Conservation (phyloP, 2,797 vertebrate species). For the Alca torda region DNA sequence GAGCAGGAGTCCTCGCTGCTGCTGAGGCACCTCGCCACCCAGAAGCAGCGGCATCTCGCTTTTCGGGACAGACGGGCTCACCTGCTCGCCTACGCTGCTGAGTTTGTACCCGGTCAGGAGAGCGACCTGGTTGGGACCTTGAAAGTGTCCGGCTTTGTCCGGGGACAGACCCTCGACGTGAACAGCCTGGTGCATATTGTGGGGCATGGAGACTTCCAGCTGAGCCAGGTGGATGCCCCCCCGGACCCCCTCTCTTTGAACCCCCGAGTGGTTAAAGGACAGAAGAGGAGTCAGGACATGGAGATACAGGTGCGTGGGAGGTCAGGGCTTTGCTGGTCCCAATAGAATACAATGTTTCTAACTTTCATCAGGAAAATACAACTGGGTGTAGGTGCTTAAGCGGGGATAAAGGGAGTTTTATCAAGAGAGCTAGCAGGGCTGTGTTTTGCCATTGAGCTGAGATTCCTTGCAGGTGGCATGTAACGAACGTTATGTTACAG, state of each 20-base stretch:
- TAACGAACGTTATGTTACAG: rapidly evolving
- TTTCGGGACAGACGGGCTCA: constrained; percentile 89
- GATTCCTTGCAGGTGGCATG: rapidly evolving
- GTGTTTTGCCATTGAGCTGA: background rate
- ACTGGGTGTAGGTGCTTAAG: rapidly evolving
- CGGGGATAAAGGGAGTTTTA: background rate
- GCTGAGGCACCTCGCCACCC: constrained; percentile 86
- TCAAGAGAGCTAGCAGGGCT: background rate
- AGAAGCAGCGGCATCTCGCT: constrained; percentile 87
- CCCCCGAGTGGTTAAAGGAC: constrained; percentile 56
- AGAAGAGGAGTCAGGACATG: constrained; percentile 76
- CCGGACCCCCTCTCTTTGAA: constrained; percentile 86
- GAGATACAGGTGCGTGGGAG: constrained; percentile 79
- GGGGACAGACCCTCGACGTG: constrained; percentile 83
- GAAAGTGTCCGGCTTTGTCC: constrained; percentile 90
- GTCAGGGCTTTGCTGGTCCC: background rate
- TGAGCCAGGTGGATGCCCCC: constrained; percentile 89
- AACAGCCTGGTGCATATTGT: constrained; percentile 90
- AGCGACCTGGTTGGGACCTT: constrained; percentile 85
- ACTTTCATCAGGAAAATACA: background rate
- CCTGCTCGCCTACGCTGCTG: constrained; percentile 81
- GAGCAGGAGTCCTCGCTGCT: constrained; percentile 86
- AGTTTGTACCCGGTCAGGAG: constrained; percentile 77
- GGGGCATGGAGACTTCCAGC: constrained; percentile 94
- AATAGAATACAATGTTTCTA: rapidly evolving